Evolutionary conservation across 2,113 vertebrate genomes (phyloP).

Genomic region (Cinclus cinclus): DNA sequence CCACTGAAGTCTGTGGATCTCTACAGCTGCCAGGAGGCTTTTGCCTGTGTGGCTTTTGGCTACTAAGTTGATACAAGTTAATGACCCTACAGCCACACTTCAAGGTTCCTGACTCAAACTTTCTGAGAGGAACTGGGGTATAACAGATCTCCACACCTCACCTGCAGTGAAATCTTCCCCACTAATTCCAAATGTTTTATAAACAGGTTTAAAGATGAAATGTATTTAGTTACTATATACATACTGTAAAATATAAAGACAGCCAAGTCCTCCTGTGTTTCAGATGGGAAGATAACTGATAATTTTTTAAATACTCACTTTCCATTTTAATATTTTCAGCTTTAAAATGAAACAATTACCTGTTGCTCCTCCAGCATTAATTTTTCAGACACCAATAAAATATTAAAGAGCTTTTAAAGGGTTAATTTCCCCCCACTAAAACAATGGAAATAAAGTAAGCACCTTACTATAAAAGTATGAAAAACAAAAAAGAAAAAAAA

Average conservation of each 20-base stretch:
- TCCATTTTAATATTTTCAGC: neutral
- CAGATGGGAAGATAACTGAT: neutral
- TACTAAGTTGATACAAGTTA: neutral
- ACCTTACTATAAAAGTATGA: conserved; percentile 31
- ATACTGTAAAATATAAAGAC: neutral
- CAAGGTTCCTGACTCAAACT: neutral
- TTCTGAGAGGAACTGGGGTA: neutral
- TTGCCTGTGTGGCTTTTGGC: neutral
- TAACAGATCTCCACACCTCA: neutral
- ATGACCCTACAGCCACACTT: neutral
- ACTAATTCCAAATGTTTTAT: neutral
- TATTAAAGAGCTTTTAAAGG: neutral
- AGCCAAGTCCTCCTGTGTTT: neutral
- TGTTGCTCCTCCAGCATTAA: neutral
- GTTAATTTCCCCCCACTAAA: neutral
- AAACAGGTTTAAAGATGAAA: neutral
- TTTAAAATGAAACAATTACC: neutral
- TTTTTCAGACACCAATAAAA: neutral
- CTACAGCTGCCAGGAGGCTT: neutral
- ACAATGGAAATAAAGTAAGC: neutral
- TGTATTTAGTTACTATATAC: neutral
- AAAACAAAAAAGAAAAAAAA: conserved; percentile 36
- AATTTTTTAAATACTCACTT: neutral
- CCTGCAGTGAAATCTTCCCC: neutral
- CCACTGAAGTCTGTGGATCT: neutral